Evolutionary conservation across 2,797 vertebrate species (phyloP).

Genomic region (Phrynocephalus guinanensis): DNA sequence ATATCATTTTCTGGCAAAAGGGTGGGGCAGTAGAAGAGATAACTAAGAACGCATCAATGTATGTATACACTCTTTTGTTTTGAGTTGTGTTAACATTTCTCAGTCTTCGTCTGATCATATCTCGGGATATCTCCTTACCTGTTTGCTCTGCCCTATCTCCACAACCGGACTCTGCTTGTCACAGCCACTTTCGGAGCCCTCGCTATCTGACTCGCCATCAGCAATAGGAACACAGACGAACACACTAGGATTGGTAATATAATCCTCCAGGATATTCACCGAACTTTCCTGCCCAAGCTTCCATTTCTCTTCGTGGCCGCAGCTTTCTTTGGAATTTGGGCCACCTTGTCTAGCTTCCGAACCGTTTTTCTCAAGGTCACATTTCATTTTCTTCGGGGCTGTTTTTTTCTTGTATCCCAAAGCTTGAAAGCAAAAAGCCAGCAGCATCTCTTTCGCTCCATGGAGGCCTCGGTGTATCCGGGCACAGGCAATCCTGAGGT

Average conservation of each 20-base stretch:
- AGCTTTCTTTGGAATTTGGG: conserved; percentile 71
- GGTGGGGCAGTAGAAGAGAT: background rate
- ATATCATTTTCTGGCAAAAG: background rate
- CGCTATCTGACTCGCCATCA: conserved; percentile 90
- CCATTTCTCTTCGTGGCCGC: conserved; percentile 65
- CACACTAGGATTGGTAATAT: conserved; percentile 84
- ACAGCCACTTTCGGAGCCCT: conserved; percentile 84
- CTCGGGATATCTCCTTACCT: conserved; percentile 60
- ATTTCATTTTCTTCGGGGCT: conserved; percentile 78
- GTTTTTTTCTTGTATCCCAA: conserved; percentile 80
- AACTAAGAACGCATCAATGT: background rate
- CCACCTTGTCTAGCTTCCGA: conserved; percentile 34
- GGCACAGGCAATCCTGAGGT: conserved; percentile 89
- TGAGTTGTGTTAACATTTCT: no score
- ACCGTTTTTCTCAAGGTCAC: conserved; percentile 65
- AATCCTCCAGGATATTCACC: conserved; percentile 80
- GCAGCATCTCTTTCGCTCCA: conserved; percentile 63
- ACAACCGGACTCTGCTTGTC: conserved; percentile 74
- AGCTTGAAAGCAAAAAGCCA: conserved; percentile 80
- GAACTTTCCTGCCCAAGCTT: conserved; percentile 75
- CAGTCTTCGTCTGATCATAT: background rate
- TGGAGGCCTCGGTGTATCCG: conserved; percentile 82
- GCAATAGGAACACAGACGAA: conserved; percentile 93
- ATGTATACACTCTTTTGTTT: background rate
- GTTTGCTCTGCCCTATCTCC: conserved; percentile 59